Percentiles rank a stretch among this genome's conserved stretches.
phyloP scores from a whole-genome alignment of 2,113 vertebrate species.

The Sylvia atricapilla region DNA sequence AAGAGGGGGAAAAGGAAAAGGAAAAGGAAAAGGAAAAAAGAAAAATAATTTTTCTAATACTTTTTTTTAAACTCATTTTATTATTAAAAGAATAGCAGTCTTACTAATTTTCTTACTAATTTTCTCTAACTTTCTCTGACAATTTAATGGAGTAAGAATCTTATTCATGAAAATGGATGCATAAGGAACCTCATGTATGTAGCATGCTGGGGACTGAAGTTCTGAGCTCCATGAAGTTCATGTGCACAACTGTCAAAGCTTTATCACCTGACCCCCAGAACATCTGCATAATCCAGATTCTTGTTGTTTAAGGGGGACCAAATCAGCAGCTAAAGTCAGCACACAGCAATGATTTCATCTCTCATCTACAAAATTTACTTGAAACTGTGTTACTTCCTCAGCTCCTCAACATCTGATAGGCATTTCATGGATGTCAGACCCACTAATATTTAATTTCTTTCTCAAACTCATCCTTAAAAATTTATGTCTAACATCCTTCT shows the following conservation, averaged over 20 bases:
- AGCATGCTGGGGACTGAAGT: background rate
- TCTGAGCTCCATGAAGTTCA: background rate
- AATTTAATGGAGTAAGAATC: background rate
- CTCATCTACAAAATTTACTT: background rate
- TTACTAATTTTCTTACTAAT: background rate
- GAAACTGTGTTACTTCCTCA: background rate
- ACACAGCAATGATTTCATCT: background rate
- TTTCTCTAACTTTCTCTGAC: background rate
- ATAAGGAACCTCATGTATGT: background rate
- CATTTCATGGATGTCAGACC: background rate
- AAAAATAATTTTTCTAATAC: background rate
- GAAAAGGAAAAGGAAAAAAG: rapidly evolving
- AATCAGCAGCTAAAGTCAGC: background rate
- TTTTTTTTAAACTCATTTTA: background rate
- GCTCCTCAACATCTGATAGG: background rate
- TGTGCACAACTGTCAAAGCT: background rate
- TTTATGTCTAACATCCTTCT: background rate
- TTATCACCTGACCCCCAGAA: background rate
- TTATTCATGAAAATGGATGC: background rate
- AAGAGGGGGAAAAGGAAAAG: background rate
- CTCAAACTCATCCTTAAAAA: background rate
- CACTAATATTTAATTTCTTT: background rate
- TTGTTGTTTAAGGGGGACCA: background rate
- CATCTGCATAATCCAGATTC: background rate
- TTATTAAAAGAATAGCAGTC: background rate